A percentile compares a stretch with the other conserved stretches of the same genome.
Evolutionary conservation across 1,140 invertebrate genomes (phyloP).

Genomic region (Procambarus virginalis): DNA sequence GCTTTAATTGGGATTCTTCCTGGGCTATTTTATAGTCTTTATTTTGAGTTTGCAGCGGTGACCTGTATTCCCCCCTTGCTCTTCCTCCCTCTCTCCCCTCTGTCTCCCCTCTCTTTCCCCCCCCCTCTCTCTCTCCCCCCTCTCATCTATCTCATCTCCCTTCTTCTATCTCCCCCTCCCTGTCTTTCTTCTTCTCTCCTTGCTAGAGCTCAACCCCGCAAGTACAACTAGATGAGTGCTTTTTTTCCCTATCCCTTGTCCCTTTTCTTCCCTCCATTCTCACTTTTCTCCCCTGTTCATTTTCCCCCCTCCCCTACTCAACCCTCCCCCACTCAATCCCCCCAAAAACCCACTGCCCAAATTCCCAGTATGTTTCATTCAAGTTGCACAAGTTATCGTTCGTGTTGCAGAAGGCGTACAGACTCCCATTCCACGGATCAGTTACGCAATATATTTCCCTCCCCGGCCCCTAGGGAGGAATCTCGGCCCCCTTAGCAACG

Average conservation of each 20-base stretch:
- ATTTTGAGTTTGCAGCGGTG: not conserved
- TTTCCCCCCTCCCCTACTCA: not conserved
- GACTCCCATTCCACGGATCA: no score
- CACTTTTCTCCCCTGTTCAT: not conserved
- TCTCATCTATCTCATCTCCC: no score
- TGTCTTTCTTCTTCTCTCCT: no score
- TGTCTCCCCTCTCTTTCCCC: not conserved
- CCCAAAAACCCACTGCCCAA: not conserved
- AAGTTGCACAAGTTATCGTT: no score
- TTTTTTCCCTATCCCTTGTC: not conserved
- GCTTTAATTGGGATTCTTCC: constrained; percentile 19
- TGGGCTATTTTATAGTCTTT: not conserved
- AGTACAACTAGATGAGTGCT: no score
- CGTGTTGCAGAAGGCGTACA: no score
- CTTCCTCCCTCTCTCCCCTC: not conserved
- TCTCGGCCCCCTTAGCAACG: no score
- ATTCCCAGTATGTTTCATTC: no score
- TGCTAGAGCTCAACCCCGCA: no score
- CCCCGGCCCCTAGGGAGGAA: no score
- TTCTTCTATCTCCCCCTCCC: not conserved
- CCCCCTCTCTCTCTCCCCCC: not conserved
- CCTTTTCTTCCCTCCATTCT: not conserved
- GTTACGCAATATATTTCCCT: no score
- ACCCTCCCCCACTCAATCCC: not conserved
- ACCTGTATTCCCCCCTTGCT: not conserved